phyloP scores from a whole-genome alignment of 2,113 vertebrate species.

The Empidonax alnorum region DNA sequence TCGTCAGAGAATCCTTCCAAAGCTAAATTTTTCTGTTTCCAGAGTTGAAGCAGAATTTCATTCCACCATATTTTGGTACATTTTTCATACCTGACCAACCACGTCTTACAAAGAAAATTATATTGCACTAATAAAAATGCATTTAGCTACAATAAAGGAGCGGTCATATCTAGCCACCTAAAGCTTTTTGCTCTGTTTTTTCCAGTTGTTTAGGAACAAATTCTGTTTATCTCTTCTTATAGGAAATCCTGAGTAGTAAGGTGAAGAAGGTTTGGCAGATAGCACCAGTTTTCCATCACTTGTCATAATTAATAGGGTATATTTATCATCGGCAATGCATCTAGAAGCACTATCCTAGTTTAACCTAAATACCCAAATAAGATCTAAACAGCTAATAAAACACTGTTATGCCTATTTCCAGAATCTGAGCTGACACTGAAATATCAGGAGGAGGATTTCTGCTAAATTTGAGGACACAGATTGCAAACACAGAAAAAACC shows the following conservation, averaged over 20 bases:
- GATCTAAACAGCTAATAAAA: not conserved
- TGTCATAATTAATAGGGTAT: not conserved
- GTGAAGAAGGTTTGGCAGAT: conserved; percentile 27
- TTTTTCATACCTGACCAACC: not conserved
- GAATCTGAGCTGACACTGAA: not conserved
- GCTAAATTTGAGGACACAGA: not conserved
- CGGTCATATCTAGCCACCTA: not conserved
- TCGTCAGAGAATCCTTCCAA: not conserved
- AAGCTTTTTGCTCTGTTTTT: not conserved
- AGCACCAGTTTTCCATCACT: conserved; percentile 25
- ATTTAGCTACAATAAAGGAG: not conserved
- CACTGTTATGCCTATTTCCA: not conserved
- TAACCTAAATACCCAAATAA: not conserved
- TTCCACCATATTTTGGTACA: not conserved
- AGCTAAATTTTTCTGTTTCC: not conserved
- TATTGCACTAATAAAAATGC: not conserved
- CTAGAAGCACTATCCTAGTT: not conserved
- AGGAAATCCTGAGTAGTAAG: conserved; percentile 34
- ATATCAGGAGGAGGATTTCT: not conserved
- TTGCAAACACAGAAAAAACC: not conserved
- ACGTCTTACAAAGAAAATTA: not conserved
- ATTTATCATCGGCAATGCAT: not conserved
- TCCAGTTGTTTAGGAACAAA: conserved; percentile 20
- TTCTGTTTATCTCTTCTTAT: not conserved
- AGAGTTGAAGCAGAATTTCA: not conserved